Evolutionary conservation across 2,113 vertebrate species (phyloP).

Genomic region (Periophthalmus modestus): DNA sequence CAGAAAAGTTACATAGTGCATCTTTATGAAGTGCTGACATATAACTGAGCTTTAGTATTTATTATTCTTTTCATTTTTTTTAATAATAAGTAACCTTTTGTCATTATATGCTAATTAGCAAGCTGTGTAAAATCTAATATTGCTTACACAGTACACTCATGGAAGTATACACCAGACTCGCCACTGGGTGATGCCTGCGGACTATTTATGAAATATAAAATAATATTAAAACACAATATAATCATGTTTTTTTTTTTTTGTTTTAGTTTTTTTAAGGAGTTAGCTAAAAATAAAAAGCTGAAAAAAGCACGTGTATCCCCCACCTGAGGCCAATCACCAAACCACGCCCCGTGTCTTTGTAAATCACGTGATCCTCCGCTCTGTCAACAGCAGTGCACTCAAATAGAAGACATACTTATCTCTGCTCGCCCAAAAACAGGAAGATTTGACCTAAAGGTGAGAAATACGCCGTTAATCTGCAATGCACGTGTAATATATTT

Average conservation of each 20-base stretch:
- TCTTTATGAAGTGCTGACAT: too few species aligned
- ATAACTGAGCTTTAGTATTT: too few species aligned
- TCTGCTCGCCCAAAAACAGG: constrained; percentile 30
- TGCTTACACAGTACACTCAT: not conserved
- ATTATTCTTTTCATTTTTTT: too few species aligned
- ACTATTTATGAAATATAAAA: not conserved
- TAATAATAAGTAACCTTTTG: too few species aligned
- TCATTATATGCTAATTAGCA: too few species aligned
- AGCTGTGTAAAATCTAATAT: not conserved
- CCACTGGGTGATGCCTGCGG: not conserved
- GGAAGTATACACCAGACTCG: not conserved
- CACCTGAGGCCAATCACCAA: constrained; percentile 18
- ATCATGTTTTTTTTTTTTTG: not conserved
- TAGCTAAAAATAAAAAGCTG: not conserved
- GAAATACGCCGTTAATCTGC: not conserved
- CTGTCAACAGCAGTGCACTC: constrained; percentile 45
- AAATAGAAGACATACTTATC: constrained; percentile 59
- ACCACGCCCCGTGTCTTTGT: constrained; percentile 41
- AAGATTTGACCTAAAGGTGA: constrained; percentile 63
- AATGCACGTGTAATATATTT: too few species aligned
- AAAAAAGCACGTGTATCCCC: not conserved
- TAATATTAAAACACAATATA: not conserved
- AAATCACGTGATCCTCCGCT: constrained; percentile 56
- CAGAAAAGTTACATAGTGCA: too few species aligned
- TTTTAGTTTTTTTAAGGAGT: constrained; percentile 1